phyloP scores from a whole-genome alignment of 2,888 invertebrate species.

The Pristionchus fissidentatus region DNA sequence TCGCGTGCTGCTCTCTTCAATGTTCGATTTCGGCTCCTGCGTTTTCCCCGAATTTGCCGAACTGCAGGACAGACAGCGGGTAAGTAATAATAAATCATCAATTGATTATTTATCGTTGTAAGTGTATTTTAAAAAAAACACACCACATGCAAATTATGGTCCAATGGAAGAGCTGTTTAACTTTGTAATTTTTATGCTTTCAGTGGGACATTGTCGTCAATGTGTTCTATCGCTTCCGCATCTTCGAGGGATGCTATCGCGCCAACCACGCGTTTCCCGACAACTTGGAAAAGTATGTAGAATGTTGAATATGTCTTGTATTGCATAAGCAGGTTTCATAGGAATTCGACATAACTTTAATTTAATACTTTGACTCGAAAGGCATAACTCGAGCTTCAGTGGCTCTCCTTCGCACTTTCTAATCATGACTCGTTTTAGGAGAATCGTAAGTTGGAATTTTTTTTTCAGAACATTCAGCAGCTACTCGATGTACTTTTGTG shows the following conservation, averaged over 20 bases:
- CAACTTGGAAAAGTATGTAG: neutral
- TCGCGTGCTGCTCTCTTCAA: neutral
- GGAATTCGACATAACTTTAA: no score
- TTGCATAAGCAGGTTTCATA: no score
- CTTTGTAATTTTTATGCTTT: neutral
- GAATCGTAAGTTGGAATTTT: neutral
- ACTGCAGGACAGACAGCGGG: neutral
- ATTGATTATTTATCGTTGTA: no score
- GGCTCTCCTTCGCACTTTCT: no score
- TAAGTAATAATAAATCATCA: no score
- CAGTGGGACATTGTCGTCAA: neutral
- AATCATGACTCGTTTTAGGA: no score
- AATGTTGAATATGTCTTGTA: neutral
- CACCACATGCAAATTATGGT: no score
- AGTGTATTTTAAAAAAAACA: no score
- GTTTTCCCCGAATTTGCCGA: neutral
- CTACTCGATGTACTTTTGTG: neutral
- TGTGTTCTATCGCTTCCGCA: neutral
- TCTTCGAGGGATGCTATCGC: constrained; percentile 21
- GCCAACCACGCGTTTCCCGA: neutral
- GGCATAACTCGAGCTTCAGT: no score
- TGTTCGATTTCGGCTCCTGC: neutral
- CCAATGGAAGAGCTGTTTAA: neutral
- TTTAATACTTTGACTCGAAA: no score
- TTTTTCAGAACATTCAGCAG: neutral